A percentile compares a stretch with the other conserved stretches of the same genome.
Conservation (phyloP, 2,113 vertebrate species). For the Pagrus major region DNA sequence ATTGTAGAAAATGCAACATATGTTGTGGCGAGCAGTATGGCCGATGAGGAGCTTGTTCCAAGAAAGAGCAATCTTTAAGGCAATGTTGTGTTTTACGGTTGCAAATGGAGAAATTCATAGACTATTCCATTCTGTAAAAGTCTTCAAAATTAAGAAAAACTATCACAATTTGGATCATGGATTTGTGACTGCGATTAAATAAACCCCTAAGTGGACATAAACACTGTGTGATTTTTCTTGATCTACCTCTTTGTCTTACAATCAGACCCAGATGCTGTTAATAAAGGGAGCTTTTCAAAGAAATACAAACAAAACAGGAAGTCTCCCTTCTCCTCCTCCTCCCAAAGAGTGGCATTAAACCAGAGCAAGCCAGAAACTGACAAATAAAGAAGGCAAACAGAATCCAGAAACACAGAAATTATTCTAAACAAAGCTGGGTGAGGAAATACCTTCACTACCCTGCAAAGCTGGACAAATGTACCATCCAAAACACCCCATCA, state of each 20-base stretch:
- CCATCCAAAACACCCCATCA: conserved; percentile 25
- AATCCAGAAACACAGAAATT: conserved; percentile 3
- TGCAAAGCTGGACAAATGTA: neutral
- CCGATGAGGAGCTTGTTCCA: no score
- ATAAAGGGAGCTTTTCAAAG: conserved; percentile 67
- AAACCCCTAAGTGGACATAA: conserved; percentile 28
- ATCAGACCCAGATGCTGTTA: conserved; percentile 63
- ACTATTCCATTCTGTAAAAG: no score
- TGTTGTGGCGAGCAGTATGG: no score
- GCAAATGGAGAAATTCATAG: no score
- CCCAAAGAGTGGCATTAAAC: conserved; percentile 3
- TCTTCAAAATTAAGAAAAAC: no score
- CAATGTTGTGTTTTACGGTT: no score
- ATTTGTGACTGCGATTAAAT: no score
- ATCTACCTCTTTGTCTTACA: conserved; percentile 15
- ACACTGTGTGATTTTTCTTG: conserved; percentile 6
- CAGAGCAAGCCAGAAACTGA: conserved; percentile 14
- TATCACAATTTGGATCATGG: no score
- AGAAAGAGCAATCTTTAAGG: no score
- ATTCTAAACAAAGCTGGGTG: conserved; percentile 26
- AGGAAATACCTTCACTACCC: neutral
- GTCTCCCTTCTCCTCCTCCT: conserved; percentile 19
- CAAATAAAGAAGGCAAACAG: conserved; percentile 18
- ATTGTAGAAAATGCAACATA: no score
- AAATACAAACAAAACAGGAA: conserved; percentile 39